These are phyloP conservation scores for Todus mexicanus DNA, from an alignment of 2,797 vertebrate genomes.

Conservation along the genomic window DNA sequence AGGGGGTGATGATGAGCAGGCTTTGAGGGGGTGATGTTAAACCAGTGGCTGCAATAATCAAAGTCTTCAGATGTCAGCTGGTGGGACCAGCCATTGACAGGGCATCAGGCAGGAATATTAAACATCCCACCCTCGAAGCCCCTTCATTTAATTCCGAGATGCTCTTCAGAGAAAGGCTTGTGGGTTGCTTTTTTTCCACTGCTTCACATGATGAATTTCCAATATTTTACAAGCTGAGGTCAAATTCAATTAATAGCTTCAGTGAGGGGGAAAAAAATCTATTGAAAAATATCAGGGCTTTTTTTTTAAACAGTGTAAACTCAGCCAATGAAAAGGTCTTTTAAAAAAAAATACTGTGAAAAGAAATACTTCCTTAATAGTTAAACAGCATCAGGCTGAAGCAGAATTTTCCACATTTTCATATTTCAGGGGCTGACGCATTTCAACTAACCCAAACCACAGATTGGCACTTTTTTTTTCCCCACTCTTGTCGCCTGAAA, in stretches of 20 bases:
- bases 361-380: background rate
- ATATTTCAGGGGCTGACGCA: background rate
- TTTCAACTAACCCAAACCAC: background rate
- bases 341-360: background rate
- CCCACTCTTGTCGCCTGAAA: background rate
- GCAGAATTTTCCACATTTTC: background rate
- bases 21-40: background rate
- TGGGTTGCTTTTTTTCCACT: background rate
- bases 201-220: background rate
- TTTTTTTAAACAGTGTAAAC: background rate
- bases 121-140: background rate
- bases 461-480: background rate
- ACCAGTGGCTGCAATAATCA: background rate
- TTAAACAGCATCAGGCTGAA: background rate
- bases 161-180: background rate
- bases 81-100: background rate
- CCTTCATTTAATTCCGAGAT: background rate
- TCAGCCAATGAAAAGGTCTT: background rate
- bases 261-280: background rate
- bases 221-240: constrained; percentile 16
- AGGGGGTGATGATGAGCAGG: no score
- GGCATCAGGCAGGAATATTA: background rate
- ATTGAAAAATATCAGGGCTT: background rate
- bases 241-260: constrained; percentile 52
- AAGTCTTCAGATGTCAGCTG: background rate